Conservation (phyloP, 2,888 invertebrate species). For the Bimastos eiseni region DNA sequence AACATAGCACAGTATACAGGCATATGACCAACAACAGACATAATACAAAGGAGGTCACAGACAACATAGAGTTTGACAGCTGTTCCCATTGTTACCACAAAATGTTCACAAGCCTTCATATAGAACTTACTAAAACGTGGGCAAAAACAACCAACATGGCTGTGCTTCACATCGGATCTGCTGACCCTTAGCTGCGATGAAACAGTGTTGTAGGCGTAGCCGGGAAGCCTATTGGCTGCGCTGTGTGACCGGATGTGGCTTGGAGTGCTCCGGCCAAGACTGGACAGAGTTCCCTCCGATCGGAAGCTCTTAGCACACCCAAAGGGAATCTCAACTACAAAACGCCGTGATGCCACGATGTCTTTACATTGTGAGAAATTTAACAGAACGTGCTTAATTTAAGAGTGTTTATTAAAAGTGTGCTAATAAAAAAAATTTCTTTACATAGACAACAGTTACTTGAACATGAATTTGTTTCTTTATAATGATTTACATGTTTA, state of each 20-base stretch:
- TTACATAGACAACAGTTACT: not conserved
- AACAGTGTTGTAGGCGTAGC: slow-evolving; percentile 15
- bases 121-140: slow-evolving; percentile 18
- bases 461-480: not conserved
- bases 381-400: not conserved
- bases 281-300: slow-evolving; percentile 16
- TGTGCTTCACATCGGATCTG: not conserved
- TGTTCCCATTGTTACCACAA: not conserved
- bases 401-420: not conserved
- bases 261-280: not conserved
- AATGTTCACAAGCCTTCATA: not conserved
- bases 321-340: not conserved
- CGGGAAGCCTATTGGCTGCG: not conserved
- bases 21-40: not conserved
- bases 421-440: not conserved
- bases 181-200: not conserved
- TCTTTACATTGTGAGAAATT: not conserved
- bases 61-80: not conserved
- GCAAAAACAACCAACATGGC: not conserved
- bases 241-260: not conserved
- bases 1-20: not conserved
- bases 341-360: not conserved
- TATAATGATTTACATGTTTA: not conserved
- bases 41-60: not conserved
- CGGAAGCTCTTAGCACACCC: not conserved